Conservation (phyloP, 2,113 vertebrate species). For the Dissostichus mawsoni region DNA sequence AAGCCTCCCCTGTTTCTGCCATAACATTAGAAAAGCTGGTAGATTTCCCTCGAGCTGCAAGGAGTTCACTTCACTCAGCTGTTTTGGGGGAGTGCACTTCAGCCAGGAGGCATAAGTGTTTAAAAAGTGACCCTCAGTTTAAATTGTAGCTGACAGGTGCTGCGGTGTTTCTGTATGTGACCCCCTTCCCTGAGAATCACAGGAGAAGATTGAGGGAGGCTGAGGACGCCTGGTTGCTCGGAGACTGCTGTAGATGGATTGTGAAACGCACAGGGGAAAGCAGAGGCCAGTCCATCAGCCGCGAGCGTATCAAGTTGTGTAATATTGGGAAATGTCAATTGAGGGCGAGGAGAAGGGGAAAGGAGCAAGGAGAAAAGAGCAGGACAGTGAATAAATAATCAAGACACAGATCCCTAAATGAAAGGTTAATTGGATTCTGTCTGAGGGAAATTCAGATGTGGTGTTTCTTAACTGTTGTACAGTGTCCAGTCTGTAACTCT, state of each 20-base stretch:
- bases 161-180: slow-evolving; percentile 34
- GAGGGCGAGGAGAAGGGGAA: slow-evolving; percentile 32
- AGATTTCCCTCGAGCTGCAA: slow-evolving; percentile 31
- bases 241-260: slow-evolving; percentile 75
- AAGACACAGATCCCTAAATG: slow-evolving; percentile 17
- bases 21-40: slow-evolving; percentile 18
- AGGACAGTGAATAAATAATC: slow-evolving; percentile 20
- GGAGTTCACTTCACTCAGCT: slow-evolving; percentile 8
- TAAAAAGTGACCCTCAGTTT: slow-evolving; percentile 26
- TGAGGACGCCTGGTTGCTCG: slow-evolving; percentile 62
- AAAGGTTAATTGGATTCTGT: slow-evolving; percentile 73
- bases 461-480: slow-evolving; percentile 28
- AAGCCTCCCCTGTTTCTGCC: slow-evolving; percentile 13
- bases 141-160: slow-evolving; percentile 24
- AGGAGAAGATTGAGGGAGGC: slow-evolving; percentile 37
- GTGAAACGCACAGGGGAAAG: slow-evolving; percentile 56
- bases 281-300: slow-evolving; percentile 59
- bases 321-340: slow-evolving; percentile 73
- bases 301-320: slow-evolving; percentile 58
- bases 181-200: slow-evolving; percentile 25
- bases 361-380: slow-evolving; percentile 1
- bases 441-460: slow-evolving; percentile 29
- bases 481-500: slow-evolving; percentile 14
- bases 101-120: slow-evolving; percentile 6
- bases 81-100: neutral